Evolutionary conservation across 2,113 vertebrate species (phyloP).

Genomic region (Leucopsar rothschildi): DNA sequence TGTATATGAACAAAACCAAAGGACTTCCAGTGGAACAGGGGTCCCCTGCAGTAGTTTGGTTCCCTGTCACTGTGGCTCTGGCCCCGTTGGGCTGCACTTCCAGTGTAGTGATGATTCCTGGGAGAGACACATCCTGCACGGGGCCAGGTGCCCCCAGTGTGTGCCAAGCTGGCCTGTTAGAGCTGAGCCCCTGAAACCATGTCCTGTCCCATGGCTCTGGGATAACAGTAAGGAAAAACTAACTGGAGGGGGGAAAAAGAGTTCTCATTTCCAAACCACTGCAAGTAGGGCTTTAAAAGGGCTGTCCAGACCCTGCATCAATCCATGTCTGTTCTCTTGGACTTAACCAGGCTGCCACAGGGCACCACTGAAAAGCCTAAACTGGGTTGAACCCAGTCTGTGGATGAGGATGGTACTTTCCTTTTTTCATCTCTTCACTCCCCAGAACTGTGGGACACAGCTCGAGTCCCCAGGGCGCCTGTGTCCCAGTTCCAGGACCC

Average conservation of each 20-base stretch:
- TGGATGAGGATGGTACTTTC: background rate
- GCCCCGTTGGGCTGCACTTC: background rate
- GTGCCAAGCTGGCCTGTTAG: background rate
- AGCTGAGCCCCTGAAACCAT: background rate
- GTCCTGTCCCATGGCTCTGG: background rate
- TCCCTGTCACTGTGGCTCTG: background rate
- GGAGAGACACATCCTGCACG: background rate
- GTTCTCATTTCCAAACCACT: background rate
- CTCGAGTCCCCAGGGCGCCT: background rate
- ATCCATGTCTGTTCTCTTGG: background rate
- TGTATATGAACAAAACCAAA: background rate
- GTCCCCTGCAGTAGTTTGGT: background rate
- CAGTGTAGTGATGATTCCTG: background rate
- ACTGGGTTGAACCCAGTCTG: background rate
- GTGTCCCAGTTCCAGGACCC: background rate
- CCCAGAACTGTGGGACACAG: background rate
- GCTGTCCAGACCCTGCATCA: background rate
- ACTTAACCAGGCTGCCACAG: background rate
- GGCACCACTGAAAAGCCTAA: background rate
- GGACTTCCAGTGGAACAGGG: background rate
- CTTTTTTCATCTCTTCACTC: background rate
- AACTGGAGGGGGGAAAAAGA: background rate
- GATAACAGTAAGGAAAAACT: background rate
- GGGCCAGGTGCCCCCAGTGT: background rate
- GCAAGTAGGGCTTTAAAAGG: background rate